Base-by-base conservation (phyloP, 2,797 vertebrate species). In the Pseudochirops corinnae region DNA sequence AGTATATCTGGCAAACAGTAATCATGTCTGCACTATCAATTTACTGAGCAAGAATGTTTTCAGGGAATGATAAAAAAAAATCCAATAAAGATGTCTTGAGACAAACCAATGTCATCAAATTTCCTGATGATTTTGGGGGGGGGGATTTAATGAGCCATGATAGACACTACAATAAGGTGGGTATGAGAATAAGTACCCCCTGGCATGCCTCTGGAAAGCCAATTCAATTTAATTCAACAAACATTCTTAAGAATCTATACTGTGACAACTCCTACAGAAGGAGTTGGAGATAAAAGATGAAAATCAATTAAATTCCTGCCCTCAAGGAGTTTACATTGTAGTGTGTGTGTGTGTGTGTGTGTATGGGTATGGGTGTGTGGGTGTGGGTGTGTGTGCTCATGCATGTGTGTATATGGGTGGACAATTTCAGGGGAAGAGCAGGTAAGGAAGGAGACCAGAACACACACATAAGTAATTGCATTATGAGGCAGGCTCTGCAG, bases 1-100 rank as follows among this genome's bases (percentile, higher is more conserved):
- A 2, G 92, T 21, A 0, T 33, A 46, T 39, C 52, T 90, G 12
- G 11, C 93, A 93, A 95, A 90, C 7, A 91, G 87, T 7, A 0
- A 4, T 3, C 29, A 11, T 58, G 57, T 13, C 31, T 57, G 28
- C 31, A 46, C 94, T 56, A 95, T 39, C 0, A 29, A 39, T 58
- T 93, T 90, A 55, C 21, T 93, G 46, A 87, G 50, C 12, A 90
- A 96, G 55, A 50, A 57, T 74, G 29, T 53, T 96, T 98, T 90
- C 16, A 91, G 46, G n/a, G 58, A 92, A 33, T 96, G 94, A 95
- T 33, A 26, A 55, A 93, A 53, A 57, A 46, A 92, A 67, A 74
- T 55, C 5, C n/a, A 33, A 93, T 74, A 94, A 95, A 90, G 57
- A 55, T 95, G 97, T 96, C 56, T 93, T 92, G 93, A 95, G 33